Evolutionary conservation across 2,113 vertebrate species (phyloP).

Genomic region (Penelope pileata): DNA sequence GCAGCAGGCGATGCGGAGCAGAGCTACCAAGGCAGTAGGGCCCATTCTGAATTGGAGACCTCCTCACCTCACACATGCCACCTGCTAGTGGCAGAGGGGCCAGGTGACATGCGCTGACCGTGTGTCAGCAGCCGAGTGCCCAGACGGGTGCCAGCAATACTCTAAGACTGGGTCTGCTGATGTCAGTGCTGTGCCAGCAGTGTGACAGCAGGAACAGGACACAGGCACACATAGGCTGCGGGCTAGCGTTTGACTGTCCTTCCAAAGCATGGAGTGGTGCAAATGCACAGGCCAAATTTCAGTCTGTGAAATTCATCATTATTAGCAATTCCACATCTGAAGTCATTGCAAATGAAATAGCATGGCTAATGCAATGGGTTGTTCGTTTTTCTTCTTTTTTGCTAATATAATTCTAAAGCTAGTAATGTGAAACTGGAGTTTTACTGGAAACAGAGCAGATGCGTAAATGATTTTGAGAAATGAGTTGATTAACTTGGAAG

Average conservation of each 20-base stretch:
- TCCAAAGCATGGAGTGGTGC: not conserved
- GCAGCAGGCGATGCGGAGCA: not conserved
- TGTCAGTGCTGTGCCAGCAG: fast-evolving
- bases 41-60: not conserved
- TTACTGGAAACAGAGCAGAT: conserved; percentile 32
- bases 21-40: not conserved
- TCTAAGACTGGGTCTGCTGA: not conserved
- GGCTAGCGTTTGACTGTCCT: not conserved
- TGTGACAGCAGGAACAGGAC: not conserved
- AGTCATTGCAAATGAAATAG: not conserved
- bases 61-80: not conserved
- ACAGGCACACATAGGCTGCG: not conserved
- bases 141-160: fast-evolving
- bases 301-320: not conserved
- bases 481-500: conserved; percentile 48
- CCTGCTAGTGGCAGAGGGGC: not conserved
- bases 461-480: conserved; percentile 57
- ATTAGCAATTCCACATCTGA: not conserved
- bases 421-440: not conserved
- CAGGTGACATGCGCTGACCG: not conserved
- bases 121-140: not conserved
- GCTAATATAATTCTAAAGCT: not conserved
- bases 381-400: not conserved
- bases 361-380: fast-evolving
- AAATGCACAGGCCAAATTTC: not conserved